Base-by-base conservation (phyloP, 2,797 vertebrate species). In the Sciurus vulgaris region DNA sequence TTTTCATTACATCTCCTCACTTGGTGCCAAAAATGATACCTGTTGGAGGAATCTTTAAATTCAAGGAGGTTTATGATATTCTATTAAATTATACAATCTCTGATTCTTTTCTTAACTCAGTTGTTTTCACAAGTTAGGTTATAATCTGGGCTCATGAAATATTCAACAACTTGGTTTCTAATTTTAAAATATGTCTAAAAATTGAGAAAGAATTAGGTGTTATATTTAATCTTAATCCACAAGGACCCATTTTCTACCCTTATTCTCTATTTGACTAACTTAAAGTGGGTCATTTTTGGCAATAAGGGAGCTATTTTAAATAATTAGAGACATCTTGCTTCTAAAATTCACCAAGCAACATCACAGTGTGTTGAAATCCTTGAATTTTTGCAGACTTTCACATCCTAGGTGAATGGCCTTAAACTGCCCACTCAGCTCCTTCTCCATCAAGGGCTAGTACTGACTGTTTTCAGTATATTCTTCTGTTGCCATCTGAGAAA, bases 91-190 rank as follows among this genome's bases (percentile, higher is more conserved):
- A n/a, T 41, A 47, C 82, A 24, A 59, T 81, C 28, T 41, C 47
- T 90, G 30, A 72, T 78, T 96, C 13, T 95, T 92, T 89, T 81
- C 61, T 86, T 89, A 73, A 88, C 26, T 93, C 72, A 88, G 63
- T 24, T 86, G 35, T 76, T 91, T 93, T 89, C 95, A 67, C 41
- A 77, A 12, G 12, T 73, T 93, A 95, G 81, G 67, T 92, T 96
- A 67, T 74, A 91, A 95, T 89, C 79, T 87, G 47, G 72, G 26
- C 76, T 81, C 28, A 94, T 81, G 28, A 91, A 93, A 77, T 74
- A 77, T 72, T 81, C 76, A 89, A 74, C 15, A 94, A 89, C 22
- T 82, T 90, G 7, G 74, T 90, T 85, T 93, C 72, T 95, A 30
- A 72, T 93, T 93, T 47, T 30, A 94, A 93, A 96, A 88, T 67